These are phyloP conservation scores for Arion vulgaris DNA, from an alignment of 1,140 invertebrate species.

Conservation along the genomic window DNA sequence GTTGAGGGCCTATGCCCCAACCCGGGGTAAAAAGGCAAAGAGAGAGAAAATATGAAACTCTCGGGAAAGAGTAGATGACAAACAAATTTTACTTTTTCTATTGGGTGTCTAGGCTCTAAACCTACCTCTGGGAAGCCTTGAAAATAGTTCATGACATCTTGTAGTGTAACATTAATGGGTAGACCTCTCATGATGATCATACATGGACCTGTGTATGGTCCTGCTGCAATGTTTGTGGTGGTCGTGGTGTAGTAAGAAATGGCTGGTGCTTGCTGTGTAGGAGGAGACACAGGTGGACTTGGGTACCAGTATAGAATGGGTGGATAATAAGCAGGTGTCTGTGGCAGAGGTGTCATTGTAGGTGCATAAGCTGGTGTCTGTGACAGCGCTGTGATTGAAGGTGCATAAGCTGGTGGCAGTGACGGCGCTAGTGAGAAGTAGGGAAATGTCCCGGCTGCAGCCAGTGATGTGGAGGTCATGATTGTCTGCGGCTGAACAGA, in stretches of 20 bases:
- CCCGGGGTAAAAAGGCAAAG: too few relatives aligned
- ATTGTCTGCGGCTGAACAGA: slow-evolving; percentile 33
- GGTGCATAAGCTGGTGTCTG: slow-evolving; percentile 63
- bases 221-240: slow-evolving; percentile 2
- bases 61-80: too few relatives aligned
- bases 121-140: slow-evolving; percentile 74
- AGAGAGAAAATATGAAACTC: too few relatives aligned
- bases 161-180: slow-evolving; percentile 70
- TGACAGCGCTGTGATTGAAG: slow-evolving; percentile 40
- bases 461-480: slow-evolving; percentile 37
- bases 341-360: slow-evolving; percentile 51
- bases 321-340: slow-evolving; percentile 55
- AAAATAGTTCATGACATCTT: slow-evolving; percentile 74
- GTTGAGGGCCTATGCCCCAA: too few relatives aligned
- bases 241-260: slow-evolving; percentile 34
- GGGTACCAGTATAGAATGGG: slow-evolving; percentile 84
- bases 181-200: slow-evolving; percentile 75
- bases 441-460: slow-evolving; percentile 44
- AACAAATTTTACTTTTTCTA: too few relatives aligned
- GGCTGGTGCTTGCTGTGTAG: slow-evolving; percentile 76
- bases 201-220: slow-evolving; percentile 73
- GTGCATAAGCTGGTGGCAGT: slow-evolving; percentile 58
- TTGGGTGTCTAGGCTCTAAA: slow-evolving; percentile 9
- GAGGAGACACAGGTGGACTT: slow-evolving; percentile 92
- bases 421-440: slow-evolving; percentile 63